A percentile compares a stretch with the other conserved stretches of the same genome.
phyloP scores from a whole-genome alignment of 2,888 invertebrate species.

The Catocala nupta region DNA sequence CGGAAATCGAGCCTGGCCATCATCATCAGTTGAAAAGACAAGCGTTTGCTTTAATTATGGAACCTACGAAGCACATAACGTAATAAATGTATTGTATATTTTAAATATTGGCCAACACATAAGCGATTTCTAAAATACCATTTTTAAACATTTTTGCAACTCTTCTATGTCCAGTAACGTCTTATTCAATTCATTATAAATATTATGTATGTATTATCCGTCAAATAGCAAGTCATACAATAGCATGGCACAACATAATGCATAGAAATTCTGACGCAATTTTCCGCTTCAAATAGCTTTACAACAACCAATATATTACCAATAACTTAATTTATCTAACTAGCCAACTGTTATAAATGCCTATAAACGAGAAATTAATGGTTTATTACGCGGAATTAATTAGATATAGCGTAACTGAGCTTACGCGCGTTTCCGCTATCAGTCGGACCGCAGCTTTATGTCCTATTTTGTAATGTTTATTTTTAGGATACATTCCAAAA shows the following conservation, averaged over 20 bases:
- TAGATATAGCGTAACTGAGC: not conserved
- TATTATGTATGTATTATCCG: not conserved
- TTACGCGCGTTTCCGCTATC: constrained; percentile 31
- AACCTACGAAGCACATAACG: no score
- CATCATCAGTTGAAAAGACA: no score
- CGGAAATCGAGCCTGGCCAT: no score
- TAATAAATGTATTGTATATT: no score
- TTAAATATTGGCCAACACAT: no score
- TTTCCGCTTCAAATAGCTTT: constrained; percentile 9
- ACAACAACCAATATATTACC: constrained; percentile 3
- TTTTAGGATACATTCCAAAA: constrained; percentile 3
- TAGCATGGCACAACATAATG: not conserved
- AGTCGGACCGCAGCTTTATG: constrained; percentile 37
- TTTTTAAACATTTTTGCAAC: no score
- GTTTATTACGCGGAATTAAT: constrained; percentile 1
- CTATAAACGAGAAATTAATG: constrained; percentile 13
- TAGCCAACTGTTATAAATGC: constrained; percentile 6
- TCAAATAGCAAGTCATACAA: not conserved
- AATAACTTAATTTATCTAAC: constrained; percentile 16
- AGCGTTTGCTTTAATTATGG: no score
- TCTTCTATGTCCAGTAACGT: no score
- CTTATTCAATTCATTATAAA: no score
- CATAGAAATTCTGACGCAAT: not conserved
- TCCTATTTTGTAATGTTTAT: constrained; percentile 34
- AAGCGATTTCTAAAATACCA: no score